Conservation (phyloP, 2,113 vertebrate genomes). For the Oryctolagus cuniculus region mOryCun1.1 NC_091432.1:82717501-82718000, state of each 20-base stretch:
- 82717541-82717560: too few relatives aligned
- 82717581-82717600: background rate
- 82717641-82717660: background rate
- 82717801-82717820: background rate
- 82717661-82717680: background rate
- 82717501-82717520: background rate
- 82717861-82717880: background rate
- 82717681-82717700: background rate
- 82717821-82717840: background rate
- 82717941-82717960: background rate
- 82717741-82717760: background rate
- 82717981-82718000: background rate
- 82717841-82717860: background rate
- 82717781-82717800: background rate
- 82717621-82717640: background rate
- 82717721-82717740: background rate
- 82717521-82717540: background rate
- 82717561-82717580: background rate
- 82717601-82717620: background rate
- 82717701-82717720: slow-evolving; percentile 8
- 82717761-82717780: background rate
- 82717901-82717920: background rate
- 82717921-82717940: background rate
- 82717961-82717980: background rate
- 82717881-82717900: background rate